Evolutionary conservation across 2,888 invertebrate species (phyloP).

Genomic region (Andrena praecox): DNA sequence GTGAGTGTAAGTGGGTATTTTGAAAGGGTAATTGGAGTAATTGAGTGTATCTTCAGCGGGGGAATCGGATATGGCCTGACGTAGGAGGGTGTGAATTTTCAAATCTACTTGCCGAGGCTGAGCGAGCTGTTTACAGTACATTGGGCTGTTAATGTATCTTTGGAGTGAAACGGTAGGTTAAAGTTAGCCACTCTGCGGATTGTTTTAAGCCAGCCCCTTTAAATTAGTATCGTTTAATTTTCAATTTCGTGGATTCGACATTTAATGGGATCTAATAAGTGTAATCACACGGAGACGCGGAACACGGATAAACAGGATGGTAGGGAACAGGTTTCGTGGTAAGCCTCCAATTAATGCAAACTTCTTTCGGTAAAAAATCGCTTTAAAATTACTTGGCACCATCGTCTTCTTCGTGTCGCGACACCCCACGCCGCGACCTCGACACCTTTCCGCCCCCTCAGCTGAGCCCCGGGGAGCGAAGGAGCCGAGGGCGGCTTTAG

Average conservation of each 20-base stretch:
- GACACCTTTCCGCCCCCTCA: conserved; percentile 60
- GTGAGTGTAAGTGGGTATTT: no score
- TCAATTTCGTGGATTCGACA: neutral
- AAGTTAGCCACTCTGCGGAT: neutral
- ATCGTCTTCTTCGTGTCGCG: conserved; percentile 49
- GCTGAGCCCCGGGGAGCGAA: conserved; percentile 66
- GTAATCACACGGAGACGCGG: conserved; percentile 1
- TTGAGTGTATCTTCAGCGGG: no score
- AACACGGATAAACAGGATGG: neutral
- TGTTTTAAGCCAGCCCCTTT: neutral
- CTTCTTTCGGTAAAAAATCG: conserved; percentile 78
- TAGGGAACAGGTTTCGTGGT: conserved; percentile 57
- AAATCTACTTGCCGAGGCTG: no score
- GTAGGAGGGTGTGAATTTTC: no score
- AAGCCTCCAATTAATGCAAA: conserved; percentile 80
- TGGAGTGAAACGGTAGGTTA: no score
- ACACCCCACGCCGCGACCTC: conserved; percentile 49
- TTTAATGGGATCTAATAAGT: conserved; percentile 2
- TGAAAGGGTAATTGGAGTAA: no score
- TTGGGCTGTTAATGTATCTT: no score
- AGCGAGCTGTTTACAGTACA: no score
- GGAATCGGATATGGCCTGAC: no score
- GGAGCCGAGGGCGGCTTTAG: conserved; percentile 73
- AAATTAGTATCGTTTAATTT: neutral
- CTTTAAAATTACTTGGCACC: conserved; percentile 79